These are phyloP conservation scores for Dyspetes luteomarginatus DNA, from an alignment of 2,888 invertebrate species.

Conservation along the genomic window DNA sequence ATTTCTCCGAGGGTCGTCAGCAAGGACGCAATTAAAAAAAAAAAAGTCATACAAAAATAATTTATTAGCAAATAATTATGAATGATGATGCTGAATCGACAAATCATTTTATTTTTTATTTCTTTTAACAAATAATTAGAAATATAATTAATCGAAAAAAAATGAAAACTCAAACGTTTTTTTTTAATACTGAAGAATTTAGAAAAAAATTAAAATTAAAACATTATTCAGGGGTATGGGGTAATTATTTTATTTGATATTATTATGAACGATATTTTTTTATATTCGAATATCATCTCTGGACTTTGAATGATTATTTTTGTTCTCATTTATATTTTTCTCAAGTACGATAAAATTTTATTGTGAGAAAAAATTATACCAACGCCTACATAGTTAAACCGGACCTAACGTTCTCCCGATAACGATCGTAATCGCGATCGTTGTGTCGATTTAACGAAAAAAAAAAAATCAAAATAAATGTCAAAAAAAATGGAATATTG, in stretches of 20 bases:
- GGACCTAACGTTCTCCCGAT: neutral
- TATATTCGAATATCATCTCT: neutral
- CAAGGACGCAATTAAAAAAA: neutral
- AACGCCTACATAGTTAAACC: neutral
- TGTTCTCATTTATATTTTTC: neutral
- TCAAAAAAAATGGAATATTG: conserved; percentile 53
- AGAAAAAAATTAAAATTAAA: too few relatives aligned
- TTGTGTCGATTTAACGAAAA: conserved; percentile 23
- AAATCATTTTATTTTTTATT: too few relatives aligned
- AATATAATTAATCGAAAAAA: too few relatives aligned
- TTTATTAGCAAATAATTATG: too few relatives aligned
- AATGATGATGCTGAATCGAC: too few relatives aligned
- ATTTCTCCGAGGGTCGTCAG: conserved; percentile 43
- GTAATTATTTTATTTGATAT: neutral
- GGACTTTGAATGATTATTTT: neutral
- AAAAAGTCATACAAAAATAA: neutral
- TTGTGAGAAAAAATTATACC: neutral
- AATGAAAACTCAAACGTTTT: too few relatives aligned
- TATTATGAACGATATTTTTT: neutral
- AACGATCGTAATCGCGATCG: conserved; percentile 15
- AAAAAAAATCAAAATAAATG: conserved; percentile 23
- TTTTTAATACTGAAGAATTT: too few relatives aligned
- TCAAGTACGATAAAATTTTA: neutral
- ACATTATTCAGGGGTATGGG: neutral
- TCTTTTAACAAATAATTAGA: too few relatives aligned